phyloP scores from a whole-genome alignment of 2,888 invertebrate species.

The Eurois occulta region DNA sequence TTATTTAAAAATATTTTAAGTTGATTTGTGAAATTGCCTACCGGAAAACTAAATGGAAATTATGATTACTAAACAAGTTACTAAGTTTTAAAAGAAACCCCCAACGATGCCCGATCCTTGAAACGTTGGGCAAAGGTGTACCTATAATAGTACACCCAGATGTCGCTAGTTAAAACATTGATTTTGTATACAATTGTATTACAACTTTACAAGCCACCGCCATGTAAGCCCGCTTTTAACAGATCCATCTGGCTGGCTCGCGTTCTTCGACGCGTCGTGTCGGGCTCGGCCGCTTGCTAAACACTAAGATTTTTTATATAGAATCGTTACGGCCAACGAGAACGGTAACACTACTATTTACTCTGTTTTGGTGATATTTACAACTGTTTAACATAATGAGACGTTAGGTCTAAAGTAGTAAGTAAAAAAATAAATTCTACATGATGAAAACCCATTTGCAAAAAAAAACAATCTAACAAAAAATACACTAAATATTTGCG shows the following conservation, averaged over 20 bases:
- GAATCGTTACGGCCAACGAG: constrained; percentile 5
- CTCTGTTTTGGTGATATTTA: background rate
- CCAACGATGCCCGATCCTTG: background rate
- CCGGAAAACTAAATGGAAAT: background rate
- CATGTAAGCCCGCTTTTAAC: constrained; percentile 31
- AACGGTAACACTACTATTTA: constrained; percentile 23
- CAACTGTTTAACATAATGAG: constrained; percentile 3
- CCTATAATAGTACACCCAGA: background rate
- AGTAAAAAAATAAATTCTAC: background rate
- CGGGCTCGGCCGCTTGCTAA: constrained; percentile 22
- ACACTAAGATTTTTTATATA: background rate
- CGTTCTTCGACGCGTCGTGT: constrained; percentile 51
- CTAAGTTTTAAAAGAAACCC: background rate
- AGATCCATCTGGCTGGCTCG: background rate
- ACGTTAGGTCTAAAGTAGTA: background rate
- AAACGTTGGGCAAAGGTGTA: background rate
- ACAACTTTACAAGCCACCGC: background rate
- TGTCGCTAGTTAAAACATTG: background rate
- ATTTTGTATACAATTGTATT: too few species aligned
- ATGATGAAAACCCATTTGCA: background rate
- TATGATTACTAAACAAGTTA: background rate
- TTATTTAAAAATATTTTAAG: background rate
- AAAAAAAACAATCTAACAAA: background rate
- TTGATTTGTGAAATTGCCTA: background rate
- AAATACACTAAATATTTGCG: too few species aligned